A percentile compares a stretch with the other conserved stretches of the same genome.
Conservation (phyloP, 2,113 vertebrate genomes). For the Syrrhaptes paradoxus region DNA sequence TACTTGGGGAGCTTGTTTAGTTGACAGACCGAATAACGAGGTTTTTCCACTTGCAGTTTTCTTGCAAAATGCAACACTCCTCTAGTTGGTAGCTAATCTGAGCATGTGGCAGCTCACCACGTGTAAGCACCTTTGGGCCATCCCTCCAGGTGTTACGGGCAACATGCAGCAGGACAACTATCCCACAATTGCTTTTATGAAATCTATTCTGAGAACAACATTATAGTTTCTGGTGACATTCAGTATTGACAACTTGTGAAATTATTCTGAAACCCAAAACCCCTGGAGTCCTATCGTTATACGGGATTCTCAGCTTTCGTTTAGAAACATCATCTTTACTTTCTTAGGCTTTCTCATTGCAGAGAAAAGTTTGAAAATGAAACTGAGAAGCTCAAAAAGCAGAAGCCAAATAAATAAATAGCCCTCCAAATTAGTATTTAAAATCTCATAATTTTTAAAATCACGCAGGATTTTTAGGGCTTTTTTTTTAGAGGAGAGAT, state of each 20-base stretch:
- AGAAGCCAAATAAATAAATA: background rate
- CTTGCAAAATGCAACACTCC: background rate
- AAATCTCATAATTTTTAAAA: background rate
- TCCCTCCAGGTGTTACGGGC: background rate
- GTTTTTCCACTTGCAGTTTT: background rate
- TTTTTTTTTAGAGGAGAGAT: background rate
- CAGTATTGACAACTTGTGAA: background rate
- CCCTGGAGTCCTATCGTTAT: slow-evolving; percentile 8
- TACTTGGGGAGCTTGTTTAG: background rate
- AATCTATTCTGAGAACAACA: background rate
- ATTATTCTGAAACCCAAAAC: slow-evolving; percentile 30
- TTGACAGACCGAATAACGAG: background rate
- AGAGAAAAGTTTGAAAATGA: background rate
- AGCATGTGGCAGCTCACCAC: background rate
- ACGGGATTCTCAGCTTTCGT: slow-evolving; percentile 1
- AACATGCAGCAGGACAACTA: background rate
- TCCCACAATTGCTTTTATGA: background rate
- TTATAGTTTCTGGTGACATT: slow-evolving; percentile 12
- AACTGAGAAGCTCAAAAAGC: background rate
- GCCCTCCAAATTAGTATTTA: background rate
- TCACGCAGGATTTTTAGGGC: background rate
- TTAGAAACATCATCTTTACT: slow-evolving; percentile 5
- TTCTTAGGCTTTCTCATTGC: background rate
- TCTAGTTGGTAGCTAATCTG: background rate
- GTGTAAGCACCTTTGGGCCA: background rate